Evolutionary conservation across 1,140 invertebrate species (phyloP), one percentile per base, ranked within the genome.

Genomic region (Brachionus rotundiformis): DNA sequence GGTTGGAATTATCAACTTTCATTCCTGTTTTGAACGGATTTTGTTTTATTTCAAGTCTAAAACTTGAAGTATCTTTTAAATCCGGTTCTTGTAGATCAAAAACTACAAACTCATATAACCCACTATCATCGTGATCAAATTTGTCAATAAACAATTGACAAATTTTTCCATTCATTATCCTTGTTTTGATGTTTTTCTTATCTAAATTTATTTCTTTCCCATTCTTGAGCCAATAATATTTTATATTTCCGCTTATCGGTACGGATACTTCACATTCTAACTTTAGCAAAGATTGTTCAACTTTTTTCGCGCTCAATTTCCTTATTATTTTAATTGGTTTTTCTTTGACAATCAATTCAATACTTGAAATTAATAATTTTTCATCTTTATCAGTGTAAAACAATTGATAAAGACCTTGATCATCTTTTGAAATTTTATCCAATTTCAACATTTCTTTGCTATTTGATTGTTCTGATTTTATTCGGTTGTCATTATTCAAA

Each of bases 11-110:
- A 23, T 16, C 11, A 19, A 79, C 41, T 79, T 33, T 79, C 16
- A 79, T 79, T 10, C 76, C 76, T 13, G 76, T 59, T 63, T 59
- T 59, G 23, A 79, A 79, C 5, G 76, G 76, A 59, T 79, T 79
- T 59, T 79, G 76, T 59, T 79, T 79, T 1, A 79, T 79, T 41
- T 79, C 76, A 3, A 79, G 7, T 13, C 47, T 54, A 79, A 79
- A 79, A 63, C 76, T 79, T 7, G 76, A 23, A 0, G 2, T 3
- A 5, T 79, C 76, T 63, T 79, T 54, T 7, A 79, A 4, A 1
- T 79, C 76, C 4, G 76, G 76, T 27, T 19, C n/a, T 33, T 59
- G 2, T 16, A 63, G 7, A 23, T 79, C 76, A 33, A 54, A 63
- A 16, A 79, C 29, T 16, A 31, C 19, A 79, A 79, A 54, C 23